A percentile compares a stretch with the other conserved stretches of the same genome.
Evolutionary conservation across 2,797 vertebrate species (phyloP).

Genomic region (Buphagus erythrorhynchus): DNA sequence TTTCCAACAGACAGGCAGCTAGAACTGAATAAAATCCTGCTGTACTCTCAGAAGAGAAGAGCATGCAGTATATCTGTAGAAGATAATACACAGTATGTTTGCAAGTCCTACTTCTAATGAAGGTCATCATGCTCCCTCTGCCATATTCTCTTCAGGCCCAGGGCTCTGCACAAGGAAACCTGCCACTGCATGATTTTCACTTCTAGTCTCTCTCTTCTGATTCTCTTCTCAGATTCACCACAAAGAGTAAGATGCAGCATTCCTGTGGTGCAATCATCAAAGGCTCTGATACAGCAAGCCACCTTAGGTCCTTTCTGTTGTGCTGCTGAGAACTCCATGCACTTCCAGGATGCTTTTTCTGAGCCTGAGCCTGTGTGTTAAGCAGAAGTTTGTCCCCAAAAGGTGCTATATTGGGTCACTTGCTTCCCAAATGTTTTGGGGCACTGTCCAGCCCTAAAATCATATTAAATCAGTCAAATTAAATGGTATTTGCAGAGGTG

Average conservation of each 20-base stretch:
- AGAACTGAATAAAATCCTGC: neutral
- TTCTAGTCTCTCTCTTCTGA: neutral
- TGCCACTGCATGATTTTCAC: neutral
- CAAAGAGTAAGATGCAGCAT: neutral
- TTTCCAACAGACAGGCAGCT: neutral
- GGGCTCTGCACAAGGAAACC: neutral
- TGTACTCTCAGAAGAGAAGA: neutral
- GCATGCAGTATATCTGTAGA: rapidly evolving
- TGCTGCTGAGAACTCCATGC: neutral
- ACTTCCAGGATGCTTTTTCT: neutral
- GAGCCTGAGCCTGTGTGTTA: neutral
- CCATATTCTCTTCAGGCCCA: neutral
- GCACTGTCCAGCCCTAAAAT: neutral
- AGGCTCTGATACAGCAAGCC: neutral
- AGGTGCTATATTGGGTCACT: neutral
- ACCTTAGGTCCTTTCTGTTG: neutral
- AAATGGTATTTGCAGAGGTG: neutral
- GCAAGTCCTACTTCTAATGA: neutral
- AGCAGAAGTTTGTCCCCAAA: neutral
- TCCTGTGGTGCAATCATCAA: neutral
- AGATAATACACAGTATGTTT: neutral
- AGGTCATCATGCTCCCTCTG: neutral
- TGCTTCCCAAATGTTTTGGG: neutral
- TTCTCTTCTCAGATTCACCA: neutral
- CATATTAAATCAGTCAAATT: neutral